Base-by-base conservation (phyloP, 1,140 invertebrate genomes). In the Colletes gigas region DNA sequence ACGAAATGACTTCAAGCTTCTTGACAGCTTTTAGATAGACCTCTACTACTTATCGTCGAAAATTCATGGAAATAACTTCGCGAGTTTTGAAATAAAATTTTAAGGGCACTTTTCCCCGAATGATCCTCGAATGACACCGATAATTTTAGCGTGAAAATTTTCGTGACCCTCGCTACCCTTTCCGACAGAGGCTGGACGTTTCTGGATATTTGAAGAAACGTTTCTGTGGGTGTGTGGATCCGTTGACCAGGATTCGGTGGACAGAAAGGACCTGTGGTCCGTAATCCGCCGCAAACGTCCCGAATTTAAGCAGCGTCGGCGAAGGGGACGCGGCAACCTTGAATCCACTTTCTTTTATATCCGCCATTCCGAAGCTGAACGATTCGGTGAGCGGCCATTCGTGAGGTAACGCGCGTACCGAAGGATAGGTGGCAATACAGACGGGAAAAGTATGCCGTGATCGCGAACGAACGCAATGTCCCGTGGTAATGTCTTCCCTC, bases 381-480 rank as follows among this genome's bases (percentile, higher is more conserved):
- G 21, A 60, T 60, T 60, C 47, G 14, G 4, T 6, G 17, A 39
- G 15, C 12, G 52, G 8, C 21, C 14, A 4, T 50, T 70, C 2
- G 47, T 9, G 12, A 12, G 14, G 39, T n/a, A 55, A 78, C 15
- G 5, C 12, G 62, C 39, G 12, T 19, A 21, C 8, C 9, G 41
- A 30, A 66, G 54, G 68, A 54, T 44, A 59, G 41, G 41, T 54
- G 44, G 19, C 52, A 12, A 62, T 15, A n/a, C 30, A 30, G 17
- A 50, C 44, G 65, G 52, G 30, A 60, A 10, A 67, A 50, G 67
- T 63, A 71, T 21, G 17, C 14, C 54, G 44, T 80, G 70, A 73
- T 67, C 62, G 71, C 55, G 69, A 12, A 9, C 21, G 60, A 75
- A 75, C 30, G 52, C 63, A 75, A 80, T 62, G 71, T 60, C n/a